A percentile compares a stretch with the other conserved stretches of the same genome.
These are phyloP conservation scores for Sepiola atlantica DNA, from an alignment of 2,888 invertebrate species.

Conservation along the genomic window DNA sequence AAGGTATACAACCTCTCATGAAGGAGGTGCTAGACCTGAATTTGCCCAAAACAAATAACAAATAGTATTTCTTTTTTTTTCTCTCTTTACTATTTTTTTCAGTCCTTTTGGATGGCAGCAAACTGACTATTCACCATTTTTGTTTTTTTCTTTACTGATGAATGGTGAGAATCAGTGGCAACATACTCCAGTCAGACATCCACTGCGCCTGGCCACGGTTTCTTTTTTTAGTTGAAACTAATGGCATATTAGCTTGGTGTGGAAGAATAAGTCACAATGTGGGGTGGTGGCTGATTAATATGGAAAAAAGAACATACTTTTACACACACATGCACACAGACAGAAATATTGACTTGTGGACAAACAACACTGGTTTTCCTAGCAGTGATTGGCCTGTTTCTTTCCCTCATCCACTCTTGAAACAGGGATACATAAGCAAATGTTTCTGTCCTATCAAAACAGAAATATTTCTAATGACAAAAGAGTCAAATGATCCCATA, in stretches of 20 bases:
- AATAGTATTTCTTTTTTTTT: slow-evolving; percentile 43
- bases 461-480: background rate
- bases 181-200: slow-evolving; percentile 34
- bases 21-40: slow-evolving; percentile 94
- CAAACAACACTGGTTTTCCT: background rate
- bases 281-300: background rate
- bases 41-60: slow-evolving; percentile 52
- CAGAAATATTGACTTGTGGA: background rate
- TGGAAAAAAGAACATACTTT: too few species aligned
- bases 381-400: background rate
- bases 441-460: background rate
- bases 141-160: background rate
- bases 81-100: slow-evolving; percentile 41
- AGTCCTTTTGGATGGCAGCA: slow-evolving; percentile 7
- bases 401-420: background rate
- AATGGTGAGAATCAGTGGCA: background rate
- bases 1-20: slow-evolving; percentile 91
- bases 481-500: background rate
- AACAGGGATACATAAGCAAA: background rate
- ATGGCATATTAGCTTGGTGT: slow-evolving; percentile 12
- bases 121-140: slow-evolving; percentile 37
- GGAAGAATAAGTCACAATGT: slow-evolving; percentile 18
- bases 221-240: background rate
- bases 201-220: background rate
- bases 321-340: background rate